phyloP scores from a whole-genome alignment of 2,888 invertebrate genomes.

The Lacanobia oleracea region DNA sequence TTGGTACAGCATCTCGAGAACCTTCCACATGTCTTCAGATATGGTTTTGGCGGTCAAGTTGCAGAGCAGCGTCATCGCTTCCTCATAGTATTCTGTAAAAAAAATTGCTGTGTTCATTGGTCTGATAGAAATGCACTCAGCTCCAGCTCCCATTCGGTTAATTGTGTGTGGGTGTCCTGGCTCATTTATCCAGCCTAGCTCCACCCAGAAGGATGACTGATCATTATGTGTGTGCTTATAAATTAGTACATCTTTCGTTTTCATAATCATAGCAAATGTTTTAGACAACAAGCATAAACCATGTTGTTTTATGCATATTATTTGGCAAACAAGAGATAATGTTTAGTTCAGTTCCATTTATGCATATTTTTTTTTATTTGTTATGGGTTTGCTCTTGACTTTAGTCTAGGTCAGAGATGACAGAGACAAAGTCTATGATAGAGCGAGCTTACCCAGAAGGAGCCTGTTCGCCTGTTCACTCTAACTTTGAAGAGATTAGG shows the following conservation, averaged over 20 bases:
- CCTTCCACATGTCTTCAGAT: conserved; percentile 99
- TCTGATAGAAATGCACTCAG: background rate
- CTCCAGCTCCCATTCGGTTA: too few relatives aligned
- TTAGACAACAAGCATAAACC: too few relatives aligned
- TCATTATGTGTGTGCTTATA: background rate
- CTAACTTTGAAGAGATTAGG: too few relatives aligned
- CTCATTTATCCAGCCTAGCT: too few relatives aligned
- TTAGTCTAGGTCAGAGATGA: too few relatives aligned
- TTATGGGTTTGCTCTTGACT: too few relatives aligned
- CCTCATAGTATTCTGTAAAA: conserved; percentile 97
- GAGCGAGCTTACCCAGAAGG: too few relatives aligned
- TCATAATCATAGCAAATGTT: background rate
- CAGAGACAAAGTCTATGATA: too few relatives aligned
- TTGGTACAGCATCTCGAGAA: conserved; percentile 96
- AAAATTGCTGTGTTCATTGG: background rate
- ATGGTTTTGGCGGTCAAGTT: conserved; percentile 97
- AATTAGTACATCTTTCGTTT: background rate
- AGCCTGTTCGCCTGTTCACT: too few relatives aligned
- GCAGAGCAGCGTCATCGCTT: conserved; percentile 97
- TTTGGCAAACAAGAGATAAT: background rate
- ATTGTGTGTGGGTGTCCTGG: too few relatives aligned
- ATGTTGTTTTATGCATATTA: background rate
- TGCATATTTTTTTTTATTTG: too few relatives aligned
- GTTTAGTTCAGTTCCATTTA: background rate
- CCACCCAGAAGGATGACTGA: too few relatives aligned